Base-by-base conservation (phyloP, 1,140 invertebrate species). In the Magallana ariakensis region DNA sequence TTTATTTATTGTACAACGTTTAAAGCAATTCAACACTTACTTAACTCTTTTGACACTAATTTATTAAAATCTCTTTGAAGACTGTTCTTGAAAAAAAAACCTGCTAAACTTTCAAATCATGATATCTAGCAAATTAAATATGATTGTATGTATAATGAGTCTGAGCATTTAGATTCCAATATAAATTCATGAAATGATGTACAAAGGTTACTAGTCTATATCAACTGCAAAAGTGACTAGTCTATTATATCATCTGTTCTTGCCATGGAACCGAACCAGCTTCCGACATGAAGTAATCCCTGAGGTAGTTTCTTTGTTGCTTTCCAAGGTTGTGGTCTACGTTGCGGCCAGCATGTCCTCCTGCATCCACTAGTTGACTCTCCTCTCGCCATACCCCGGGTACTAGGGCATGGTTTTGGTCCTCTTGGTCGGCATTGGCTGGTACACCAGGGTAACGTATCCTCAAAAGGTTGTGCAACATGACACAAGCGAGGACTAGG, bases 281-380 rank as follows among this genome's bases (percentile, higher is more conserved):
- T 26, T 22, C 58, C 22, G 58, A 85, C n/a, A 66, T 70, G 53
- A 66, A 85, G 60, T 85, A 85, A 33, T 26, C 26, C 62, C 66
- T 85, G 10, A 85, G 60, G 53, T 70, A 85, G 9, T 85, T 22
- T 46, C 84, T 85, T 70, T 85, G 84, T 8, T 15, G 19, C 16
- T 19, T 85, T n/a, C 19, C 84, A 58, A 60, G 22, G 66, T 15
- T 13, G 13, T 13, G 62, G 15, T 15, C 57, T 16, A 26, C 8
- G 62, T 85, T 70, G 53, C 33, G 53, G 8, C 46, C 11, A 70
- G n/a, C 58, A 22, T 9, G 16, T 19, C 11, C 55, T 11, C 46
- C 33, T 85, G 57, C 84, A 1, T 85, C 84, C 6, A 62, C 22
- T 8, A 85, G 58, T 62, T 66, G 57, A n/a, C 8, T 16, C 16